These are phyloP conservation scores for Norana najaformis DNA, from an alignment of 2,888 invertebrate genomes.

Conservation along the genomic window DNA sequence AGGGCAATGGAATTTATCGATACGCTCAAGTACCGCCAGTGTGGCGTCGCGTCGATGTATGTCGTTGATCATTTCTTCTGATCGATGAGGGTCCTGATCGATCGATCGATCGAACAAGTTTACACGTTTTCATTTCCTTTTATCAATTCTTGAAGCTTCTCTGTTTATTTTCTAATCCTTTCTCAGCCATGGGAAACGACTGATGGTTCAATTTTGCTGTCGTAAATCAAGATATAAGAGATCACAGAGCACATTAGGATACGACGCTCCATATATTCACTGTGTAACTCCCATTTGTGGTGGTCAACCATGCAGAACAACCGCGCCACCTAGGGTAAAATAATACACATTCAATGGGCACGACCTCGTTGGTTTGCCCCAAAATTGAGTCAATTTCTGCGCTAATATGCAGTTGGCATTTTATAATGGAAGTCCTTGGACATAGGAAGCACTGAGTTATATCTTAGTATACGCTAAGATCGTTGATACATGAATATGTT, in stretches of 20 bases:
- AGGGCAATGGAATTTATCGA: conserved; percentile 50
- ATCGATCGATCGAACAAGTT: background rate
- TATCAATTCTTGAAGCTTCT: background rate
- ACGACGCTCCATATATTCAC: background rate
- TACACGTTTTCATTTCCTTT: background rate
- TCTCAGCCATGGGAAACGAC: background rate
- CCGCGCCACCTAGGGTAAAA: too few relatives aligned
- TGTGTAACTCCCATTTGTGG: background rate
- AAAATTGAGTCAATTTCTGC: too few relatives aligned
- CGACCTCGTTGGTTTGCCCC: too few relatives aligned
- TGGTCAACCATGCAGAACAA: background rate
- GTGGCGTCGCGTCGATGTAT: conserved; percentile 52
- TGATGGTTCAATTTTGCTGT: too few relatives aligned
- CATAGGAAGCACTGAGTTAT: too few relatives aligned
- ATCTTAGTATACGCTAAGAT: too few relatives aligned
- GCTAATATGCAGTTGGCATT: too few relatives aligned
- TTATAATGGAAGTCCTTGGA: too few relatives aligned
- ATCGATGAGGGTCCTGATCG: background rate
- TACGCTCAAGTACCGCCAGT: conserved; percentile 49
- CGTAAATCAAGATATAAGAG: too few relatives aligned
- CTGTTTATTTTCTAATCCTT: background rate
- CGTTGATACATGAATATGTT: too few relatives aligned
- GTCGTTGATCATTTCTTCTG: conserved; percentile 43
- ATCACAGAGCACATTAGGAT: too few relatives aligned
- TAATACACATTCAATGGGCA: too few relatives aligned